Evolutionary conservation across 2,113 vertebrate species (phyloP), one percentile per base, ranked within the genome.

Genomic region (Amia ocellicauda): DNA sequence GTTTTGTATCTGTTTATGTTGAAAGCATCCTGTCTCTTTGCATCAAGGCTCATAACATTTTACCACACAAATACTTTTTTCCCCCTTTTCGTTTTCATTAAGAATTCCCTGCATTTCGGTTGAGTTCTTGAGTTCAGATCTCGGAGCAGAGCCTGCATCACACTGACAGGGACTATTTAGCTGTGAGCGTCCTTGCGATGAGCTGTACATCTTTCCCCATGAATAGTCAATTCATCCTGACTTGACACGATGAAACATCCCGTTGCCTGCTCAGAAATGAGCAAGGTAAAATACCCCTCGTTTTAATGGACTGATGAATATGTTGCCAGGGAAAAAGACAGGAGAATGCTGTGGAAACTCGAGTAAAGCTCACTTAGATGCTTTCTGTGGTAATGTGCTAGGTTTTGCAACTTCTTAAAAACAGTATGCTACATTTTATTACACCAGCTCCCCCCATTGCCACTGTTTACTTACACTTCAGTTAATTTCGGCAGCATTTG

Each of bases 11-110:
- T 72, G 42, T 81, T 82, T 78, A 75, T 76, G 67, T 72, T 62
- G 66, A 84, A 85, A 83, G 71, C 66, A 76, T 69, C 58, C 68
- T 76, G 76, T 81, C 79, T 79, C 73, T 69, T 81, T 72, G 61
- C 63, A 78, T 84, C 72, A 75, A 67, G 65, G 72, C 64, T 19
- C n/a, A 19, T 17, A 47, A 16, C 7, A 17, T n/a, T 17, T 13
- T 11, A 36, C 31, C 31, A 36, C 31, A 36, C 31, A n/a, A n/a
- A n/a, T n/a, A n/a, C n/a, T n/a, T n/a, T n/a, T 66, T 63, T 62
- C 40, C 56, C 36, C 52, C 59, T 55, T 43, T 20, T 54, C 60
- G n/a, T 60, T 64, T 40, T 66, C 59, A 19, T 22, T 17, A 36
- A 5, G 29, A n/a, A 24, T 1, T 55, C 17, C 10, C 10, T 22